phyloP scores from a whole-genome alignment of 1,140 invertebrate species.

The Caenorhabditis briggsae region DNA sequence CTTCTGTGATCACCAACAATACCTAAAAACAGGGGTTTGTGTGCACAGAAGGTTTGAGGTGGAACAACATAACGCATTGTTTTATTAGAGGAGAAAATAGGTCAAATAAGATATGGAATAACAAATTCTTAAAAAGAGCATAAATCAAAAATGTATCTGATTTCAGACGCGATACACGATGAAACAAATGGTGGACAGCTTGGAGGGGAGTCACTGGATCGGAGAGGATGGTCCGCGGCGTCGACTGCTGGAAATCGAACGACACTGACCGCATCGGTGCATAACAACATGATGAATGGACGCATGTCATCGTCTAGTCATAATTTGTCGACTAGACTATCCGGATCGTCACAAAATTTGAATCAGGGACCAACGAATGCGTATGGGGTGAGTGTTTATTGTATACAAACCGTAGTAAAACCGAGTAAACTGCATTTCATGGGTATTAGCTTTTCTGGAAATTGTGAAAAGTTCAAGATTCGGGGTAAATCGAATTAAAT shows the following conservation, averaged over 20 bases:
- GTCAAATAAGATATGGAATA: neutral
- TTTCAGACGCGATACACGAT: slow-evolving; percentile 32
- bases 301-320: slow-evolving; percentile 53
- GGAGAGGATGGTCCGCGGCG: slow-evolving; percentile 28
- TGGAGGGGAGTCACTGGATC: slow-evolving; percentile 41
- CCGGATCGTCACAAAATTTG: slow-evolving; percentile 29
- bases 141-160: neutral
- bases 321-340: slow-evolving; percentile 43
- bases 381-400: slow-evolving; percentile 30
- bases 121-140: neutral
- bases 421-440: too few species aligned
- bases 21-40: slow-evolving; percentile 14
- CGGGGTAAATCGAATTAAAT: too few species aligned
- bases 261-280: slow-evolving; percentile 43
- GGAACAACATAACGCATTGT: neutral
- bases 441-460: too few species aligned
- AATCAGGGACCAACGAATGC: slow-evolving; percentile 26
- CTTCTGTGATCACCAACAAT: slow-evolving; percentile 34
- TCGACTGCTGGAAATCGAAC: slow-evolving; percentile 24
- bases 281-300: slow-evolving; percentile 44
- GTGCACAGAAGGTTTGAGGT: slow-evolving; percentile 2
- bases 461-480: too few species aligned
- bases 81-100: neutral
- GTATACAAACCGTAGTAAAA: too few species aligned
- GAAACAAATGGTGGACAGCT: slow-evolving; percentile 8